Evolutionary conservation across 2,797 vertebrate genomes (phyloP), one percentile per base, ranked within the genome.

Genomic region (Atherinosoma microstoma): DNA sequence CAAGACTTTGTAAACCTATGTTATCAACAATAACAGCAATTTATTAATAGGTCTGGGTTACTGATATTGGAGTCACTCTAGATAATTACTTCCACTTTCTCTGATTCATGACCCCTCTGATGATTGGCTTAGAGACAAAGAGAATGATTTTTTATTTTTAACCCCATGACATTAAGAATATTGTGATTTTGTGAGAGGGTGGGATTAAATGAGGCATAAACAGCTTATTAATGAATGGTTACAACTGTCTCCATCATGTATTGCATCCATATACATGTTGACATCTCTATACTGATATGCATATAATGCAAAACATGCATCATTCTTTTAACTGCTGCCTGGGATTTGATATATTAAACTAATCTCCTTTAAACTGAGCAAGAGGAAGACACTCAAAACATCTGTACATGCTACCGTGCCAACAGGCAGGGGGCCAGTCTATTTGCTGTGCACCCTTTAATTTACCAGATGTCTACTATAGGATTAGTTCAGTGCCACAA

Each of bases 381-480:
- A 54, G 24, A 67, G 86, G 80, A 87, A 82, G 80, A 87, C 80
- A 84, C 80, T 76, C 80, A 71, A 79, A 92, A 90, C 92, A 94
- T 93, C 90, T 94, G 93, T 84, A 86, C 90, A 80, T 64, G 76
- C 70, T 80, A 82, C 82, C 78, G 75, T 90, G 91, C 86, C 89
- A 93, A 87, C 38, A 88, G 89, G 90, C 91, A 90, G 86, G 91
- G 56, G 87, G 90, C 80, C 87, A 89, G 87, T 89, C 86, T 84
- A 80, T 87, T 84, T 86, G 79, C 78, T 73, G 80, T 82, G 73
- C 81, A 93, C 86, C 89, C 85, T 68, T 91, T 90, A 93, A 92
- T 93, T 94, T 91, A 88, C 83, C 94, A 94, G 92, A 93, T 94
- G 93, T 92, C 90, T 90, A 71, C 78, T 90, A 84, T 89, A 88